phyloP scores from a whole-genome alignment of 1,140 invertebrate genomes.

The Epicauta chinensis region DNA sequence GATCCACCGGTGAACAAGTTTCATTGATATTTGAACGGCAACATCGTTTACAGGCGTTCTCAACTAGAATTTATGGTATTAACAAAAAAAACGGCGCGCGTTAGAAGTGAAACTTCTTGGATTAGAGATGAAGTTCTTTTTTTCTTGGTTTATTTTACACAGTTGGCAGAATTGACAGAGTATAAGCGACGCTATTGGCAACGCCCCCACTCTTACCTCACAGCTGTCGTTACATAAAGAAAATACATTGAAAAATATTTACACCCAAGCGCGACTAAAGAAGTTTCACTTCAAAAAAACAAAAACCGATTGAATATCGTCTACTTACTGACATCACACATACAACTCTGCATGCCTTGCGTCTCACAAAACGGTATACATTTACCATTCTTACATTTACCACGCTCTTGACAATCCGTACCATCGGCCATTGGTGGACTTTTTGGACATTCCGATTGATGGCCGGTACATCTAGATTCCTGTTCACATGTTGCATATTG shows the following conservation, averaged over 20 bases:
- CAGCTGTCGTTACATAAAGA: no score
- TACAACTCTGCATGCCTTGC: slow-evolving; percentile 84
- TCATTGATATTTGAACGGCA: slow-evolving; percentile 86
- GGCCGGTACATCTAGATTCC: slow-evolving; percentile 73
- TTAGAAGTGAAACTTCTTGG: no score
- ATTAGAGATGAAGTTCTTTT: no score
- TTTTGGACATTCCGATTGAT: slow-evolving; percentile 63
- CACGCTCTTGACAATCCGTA: slow-evolving; percentile 80
- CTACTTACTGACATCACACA: slow-evolving; percentile 82
- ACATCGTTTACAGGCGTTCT: slow-evolving; percentile 81
- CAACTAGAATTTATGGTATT: no score
- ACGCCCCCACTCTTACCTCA: no score
- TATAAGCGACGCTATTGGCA: no score
- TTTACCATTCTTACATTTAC: slow-evolving; percentile 76
- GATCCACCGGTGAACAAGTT: slow-evolving; percentile 84
- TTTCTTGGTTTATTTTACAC: no score
- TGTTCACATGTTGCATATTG: slow-evolving; percentile 86
- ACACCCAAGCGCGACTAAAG: no score
- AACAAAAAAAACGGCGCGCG: not conserved
- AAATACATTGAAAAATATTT: no score
- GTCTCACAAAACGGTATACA: slow-evolving; percentile 92
- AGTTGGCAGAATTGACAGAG: no score
- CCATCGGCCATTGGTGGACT: slow-evolving; percentile 83
- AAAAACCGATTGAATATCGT: not conserved
- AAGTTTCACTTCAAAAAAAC: not conserved